These are phyloP conservation scores for Vollenhovia emeryi DNA, from an alignment of 1,140 invertebrate genomes.

Conservation along the genomic window DNA sequence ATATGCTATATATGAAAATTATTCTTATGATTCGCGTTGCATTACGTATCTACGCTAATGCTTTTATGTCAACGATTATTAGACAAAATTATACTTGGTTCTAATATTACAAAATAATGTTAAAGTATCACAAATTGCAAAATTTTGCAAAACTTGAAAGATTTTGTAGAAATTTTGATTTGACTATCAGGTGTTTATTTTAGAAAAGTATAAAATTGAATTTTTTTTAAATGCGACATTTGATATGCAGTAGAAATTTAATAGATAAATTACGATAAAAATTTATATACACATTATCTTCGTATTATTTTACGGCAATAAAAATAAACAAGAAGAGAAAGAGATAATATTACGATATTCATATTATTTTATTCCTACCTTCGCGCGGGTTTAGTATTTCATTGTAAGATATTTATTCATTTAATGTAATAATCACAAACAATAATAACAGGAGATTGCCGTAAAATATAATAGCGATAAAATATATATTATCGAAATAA, in stretches of 20 bases:
- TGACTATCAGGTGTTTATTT: not conserved
- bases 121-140: not conserved
- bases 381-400: not conserved
- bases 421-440: conserved; percentile 23
- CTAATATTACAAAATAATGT: not conserved
- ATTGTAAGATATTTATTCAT: not conserved
- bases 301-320: not conserved
- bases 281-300: not conserved
- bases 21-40: not conserved
- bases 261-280: not conserved
- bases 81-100: not conserved
- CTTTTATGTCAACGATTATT: not conserved
- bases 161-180: conserved; percentile 1
- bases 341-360: not conserved
- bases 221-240: not conserved
- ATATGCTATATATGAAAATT: not conserved
- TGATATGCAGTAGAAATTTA: not conserved
- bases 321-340: not conserved
- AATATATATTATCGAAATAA: conserved; percentile 26
- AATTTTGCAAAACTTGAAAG: not conserved
- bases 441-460: not conserved
- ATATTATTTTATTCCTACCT: not conserved
- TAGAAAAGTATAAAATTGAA: not conserved
- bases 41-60: not conserved
- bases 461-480: not conserved